A percentile compares a stretch with the other conserved stretches of the same genome.
These are phyloP conservation scores for Pelobates fuscus DNA, from an alignment of 2,113 vertebrate species.

Conservation along the genomic window DNA sequence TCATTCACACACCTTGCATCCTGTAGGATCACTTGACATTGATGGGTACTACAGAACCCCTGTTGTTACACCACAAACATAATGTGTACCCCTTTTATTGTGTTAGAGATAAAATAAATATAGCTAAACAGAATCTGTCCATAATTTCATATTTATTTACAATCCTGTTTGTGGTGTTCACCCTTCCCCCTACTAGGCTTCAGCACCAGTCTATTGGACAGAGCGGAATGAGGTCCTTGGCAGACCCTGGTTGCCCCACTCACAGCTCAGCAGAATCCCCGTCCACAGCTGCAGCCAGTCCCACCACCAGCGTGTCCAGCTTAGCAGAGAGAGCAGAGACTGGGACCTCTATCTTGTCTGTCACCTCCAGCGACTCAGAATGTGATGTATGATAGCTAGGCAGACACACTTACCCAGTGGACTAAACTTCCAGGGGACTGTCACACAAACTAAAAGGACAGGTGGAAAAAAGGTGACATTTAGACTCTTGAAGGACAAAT, in stretches of 20 bases:
- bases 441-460: conserved; percentile 75
- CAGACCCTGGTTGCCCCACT: conserved; percentile 93
- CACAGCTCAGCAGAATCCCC: conserved; percentile 98
- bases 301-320: conserved; percentile 97
- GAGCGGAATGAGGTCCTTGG: conserved; percentile 94
- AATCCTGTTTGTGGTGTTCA: conserved; percentile 26
- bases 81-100: conserved; percentile 43
- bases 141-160: conserved; percentile 24
- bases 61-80: background rate
- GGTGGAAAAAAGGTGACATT: conserved; percentile 74
- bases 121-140: no score
- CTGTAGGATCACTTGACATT: no score
- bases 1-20: no score
- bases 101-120: conserved; percentile 50
- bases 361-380: conserved; percentile 99
- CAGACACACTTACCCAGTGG: conserved; percentile 54
- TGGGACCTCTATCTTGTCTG: conserved; percentile 95
- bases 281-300: conserved; percentile 94
- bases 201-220: conserved; percentile 98
- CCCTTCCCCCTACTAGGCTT: conserved; percentile 73
- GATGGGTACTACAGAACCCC: no score
- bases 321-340: conserved; percentile 94
- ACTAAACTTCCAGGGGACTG: conserved; percentile 75
- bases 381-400: conserved; percentile 96
- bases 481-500: conserved; percentile 86